A percentile compares a stretch with the other conserved stretches of the same genome.
phyloP scores from a whole-genome alignment of 2,797 vertebrate species.

The Channallabes apus region DNA sequence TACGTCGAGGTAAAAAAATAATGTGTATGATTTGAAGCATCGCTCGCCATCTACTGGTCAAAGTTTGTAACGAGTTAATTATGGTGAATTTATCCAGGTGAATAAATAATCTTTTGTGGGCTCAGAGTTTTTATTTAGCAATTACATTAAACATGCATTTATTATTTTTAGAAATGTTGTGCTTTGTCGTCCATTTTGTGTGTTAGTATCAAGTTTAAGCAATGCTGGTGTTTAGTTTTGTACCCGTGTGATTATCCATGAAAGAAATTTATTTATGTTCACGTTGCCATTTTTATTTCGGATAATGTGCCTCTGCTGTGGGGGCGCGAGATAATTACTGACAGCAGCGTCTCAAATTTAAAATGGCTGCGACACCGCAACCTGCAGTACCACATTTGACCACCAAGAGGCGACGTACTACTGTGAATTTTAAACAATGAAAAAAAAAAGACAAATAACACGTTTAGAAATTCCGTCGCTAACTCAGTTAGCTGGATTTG shows the following conservation, averaged over 20 bases:
- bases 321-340: not conserved
- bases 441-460: too few relatives aligned
- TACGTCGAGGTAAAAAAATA: not conserved
- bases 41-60: not conserved
- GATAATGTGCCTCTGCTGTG: too few relatives aligned
- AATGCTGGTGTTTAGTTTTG: not conserved
- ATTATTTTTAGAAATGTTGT: not conserved
- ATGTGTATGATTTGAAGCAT: not conserved
- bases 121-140: not conserved
- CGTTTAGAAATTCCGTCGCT: not conserved
- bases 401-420: not conserved
- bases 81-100: not conserved
- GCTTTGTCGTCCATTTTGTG: not conserved
- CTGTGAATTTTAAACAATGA: not conserved
- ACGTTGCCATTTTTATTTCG: too few relatives aligned
- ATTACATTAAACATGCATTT: not conserved
- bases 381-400: not conserved
- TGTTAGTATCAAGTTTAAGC: not conserved
- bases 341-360: not conserved
- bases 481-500: too few relatives aligned
- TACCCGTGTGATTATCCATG: not conserved
- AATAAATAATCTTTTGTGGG: not conserved
- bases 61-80: not conserved
- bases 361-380: too few relatives aligned
- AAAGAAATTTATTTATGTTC: not conserved